Evolutionary conservation across 1,140 invertebrate species (phyloP).

Genomic region (Brachystomella parvula): DNA sequence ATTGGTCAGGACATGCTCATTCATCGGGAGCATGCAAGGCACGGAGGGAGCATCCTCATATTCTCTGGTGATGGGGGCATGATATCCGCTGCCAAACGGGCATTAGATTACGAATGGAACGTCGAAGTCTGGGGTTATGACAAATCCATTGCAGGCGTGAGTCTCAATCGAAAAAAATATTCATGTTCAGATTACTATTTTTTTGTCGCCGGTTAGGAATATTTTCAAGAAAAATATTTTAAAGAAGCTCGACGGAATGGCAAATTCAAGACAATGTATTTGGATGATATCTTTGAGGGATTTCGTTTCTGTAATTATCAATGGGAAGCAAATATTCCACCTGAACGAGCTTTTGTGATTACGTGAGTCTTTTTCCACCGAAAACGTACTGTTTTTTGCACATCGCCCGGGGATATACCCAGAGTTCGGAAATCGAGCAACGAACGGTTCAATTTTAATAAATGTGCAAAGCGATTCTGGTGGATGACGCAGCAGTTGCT

Average conservation of each 20-base stretch:
- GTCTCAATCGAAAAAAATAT: background rate
- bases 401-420: too few species aligned
- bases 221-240: too few species aligned
- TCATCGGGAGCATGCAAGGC: background rate
- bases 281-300: slow-evolving; percentile 27
- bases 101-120: slow-evolving; percentile 20
- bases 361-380: slow-evolving; percentile 10
- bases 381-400: too few species aligned
- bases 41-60: slow-evolving; percentile 12
- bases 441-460: too few species aligned
- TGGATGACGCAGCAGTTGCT: too few species aligned
- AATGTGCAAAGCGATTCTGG: too few species aligned
- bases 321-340: slow-evolving; percentile 18
- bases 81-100: slow-evolving; percentile 20
- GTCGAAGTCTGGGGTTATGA: slow-evolving; percentile 32
- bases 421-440: too few species aligned
- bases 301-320: slow-evolving; percentile 15
- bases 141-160: slow-evolving; percentile 14
- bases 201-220: background rate
- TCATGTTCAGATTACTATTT: background rate
- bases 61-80: slow-evolving; percentile 30
- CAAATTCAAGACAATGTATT: slow-evolving; percentile 19
- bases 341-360: slow-evolving; percentile 22
- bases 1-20: slow-evolving; percentile 21
- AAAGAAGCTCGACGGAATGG: background rate